A percentile compares a stretch with the other conserved stretches of the same genome.
Conservation (phyloP, 1,140 invertebrate genomes). For the Brachionus rubens region DNA sequence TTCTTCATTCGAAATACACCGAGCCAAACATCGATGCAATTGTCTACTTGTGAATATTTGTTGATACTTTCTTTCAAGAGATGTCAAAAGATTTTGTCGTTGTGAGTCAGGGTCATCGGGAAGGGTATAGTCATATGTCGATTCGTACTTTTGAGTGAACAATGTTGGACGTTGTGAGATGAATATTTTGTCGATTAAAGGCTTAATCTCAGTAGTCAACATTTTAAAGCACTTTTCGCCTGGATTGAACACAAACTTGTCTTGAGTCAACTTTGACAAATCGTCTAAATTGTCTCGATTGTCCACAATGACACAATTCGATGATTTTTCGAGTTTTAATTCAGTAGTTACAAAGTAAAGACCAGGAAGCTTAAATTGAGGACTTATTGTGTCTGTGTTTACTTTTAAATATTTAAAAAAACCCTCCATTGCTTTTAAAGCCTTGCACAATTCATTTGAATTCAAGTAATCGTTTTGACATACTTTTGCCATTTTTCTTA, state of each 20-base stretch:
- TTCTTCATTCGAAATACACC: slow-evolving; percentile 31
- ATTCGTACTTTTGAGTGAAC: slow-evolving; percentile 44
- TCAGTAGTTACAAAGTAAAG: slow-evolving; percentile 40
- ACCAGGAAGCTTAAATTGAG: slow-evolving; percentile 26
- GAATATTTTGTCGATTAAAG: slow-evolving; percentile 45
- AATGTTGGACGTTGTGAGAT: slow-evolving; percentile 26
- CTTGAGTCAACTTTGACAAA: background rate
- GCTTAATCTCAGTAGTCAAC: background rate
- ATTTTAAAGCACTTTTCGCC: slow-evolving; percentile 33
- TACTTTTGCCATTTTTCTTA: slow-evolving; percentile 44
- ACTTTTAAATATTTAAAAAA: slow-evolving; percentile 40
- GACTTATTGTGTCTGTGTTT: background rate
- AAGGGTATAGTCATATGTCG: slow-evolving; percentile 12
- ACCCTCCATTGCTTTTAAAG: slow-evolving; percentile 37
- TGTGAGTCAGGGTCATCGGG: slow-evolving; percentile 43
- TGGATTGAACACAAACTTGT: slow-evolving; percentile 46
- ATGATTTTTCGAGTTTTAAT: slow-evolving; percentile 41
- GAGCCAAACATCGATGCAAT: slow-evolving; percentile 42
- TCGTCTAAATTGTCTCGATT: slow-evolving; percentile 34
- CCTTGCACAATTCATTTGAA: slow-evolving; percentile 46
- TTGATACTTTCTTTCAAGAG: slow-evolving; percentile 38
- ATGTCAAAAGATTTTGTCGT: slow-evolving; percentile 26
- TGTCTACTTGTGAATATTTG: slow-evolving; percentile 39
- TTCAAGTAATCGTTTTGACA: slow-evolving; percentile 41
- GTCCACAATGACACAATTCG: slow-evolving; percentile 34